A percentile compares a stretch with the other conserved stretches of the same genome.
phyloP scores from a whole-genome alignment of 2,113 vertebrate genomes.

The Cairina moschata region DNA sequence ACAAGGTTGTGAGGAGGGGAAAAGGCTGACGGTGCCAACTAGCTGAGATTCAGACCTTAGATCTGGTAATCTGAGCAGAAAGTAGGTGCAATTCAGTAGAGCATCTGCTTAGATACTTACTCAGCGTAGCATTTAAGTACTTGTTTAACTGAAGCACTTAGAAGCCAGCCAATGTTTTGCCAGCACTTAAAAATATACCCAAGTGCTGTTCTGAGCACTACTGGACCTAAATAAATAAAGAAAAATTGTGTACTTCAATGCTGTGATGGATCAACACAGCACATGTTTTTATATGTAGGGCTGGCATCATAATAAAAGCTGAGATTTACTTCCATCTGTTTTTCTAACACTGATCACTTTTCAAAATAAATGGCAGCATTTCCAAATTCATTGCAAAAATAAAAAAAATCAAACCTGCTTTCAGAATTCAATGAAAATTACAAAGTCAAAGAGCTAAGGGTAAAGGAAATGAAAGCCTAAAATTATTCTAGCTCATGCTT shows the following conservation, averaged over 20 bases:
- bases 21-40: fast-evolving
- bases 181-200: background rate
- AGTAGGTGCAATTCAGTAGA: background rate
- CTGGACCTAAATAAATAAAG: background rate
- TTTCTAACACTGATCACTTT: background rate
- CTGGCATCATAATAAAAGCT: background rate
- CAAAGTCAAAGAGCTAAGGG: background rate
- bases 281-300: background rate
- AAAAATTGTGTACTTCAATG: background rate
- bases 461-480: background rate
- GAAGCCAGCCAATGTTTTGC: background rate
- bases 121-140: background rate
- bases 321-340: background rate
- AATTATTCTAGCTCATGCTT: slow-evolving; percentile 22
- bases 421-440: background rate
- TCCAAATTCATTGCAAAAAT: background rate
- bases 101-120: background rate
- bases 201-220: background rate
- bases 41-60: background rate
- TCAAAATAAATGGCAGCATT: background rate
- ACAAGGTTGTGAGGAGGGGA: background rate
- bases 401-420: background rate
- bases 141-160: background rate
- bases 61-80: background rate
- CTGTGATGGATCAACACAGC: background rate